These are phyloP conservation scores for Mesocentrotus franciscanus DNA, from an alignment of 53 echinoderm and acorn worm species.

Conservation along the genomic window DNA sequence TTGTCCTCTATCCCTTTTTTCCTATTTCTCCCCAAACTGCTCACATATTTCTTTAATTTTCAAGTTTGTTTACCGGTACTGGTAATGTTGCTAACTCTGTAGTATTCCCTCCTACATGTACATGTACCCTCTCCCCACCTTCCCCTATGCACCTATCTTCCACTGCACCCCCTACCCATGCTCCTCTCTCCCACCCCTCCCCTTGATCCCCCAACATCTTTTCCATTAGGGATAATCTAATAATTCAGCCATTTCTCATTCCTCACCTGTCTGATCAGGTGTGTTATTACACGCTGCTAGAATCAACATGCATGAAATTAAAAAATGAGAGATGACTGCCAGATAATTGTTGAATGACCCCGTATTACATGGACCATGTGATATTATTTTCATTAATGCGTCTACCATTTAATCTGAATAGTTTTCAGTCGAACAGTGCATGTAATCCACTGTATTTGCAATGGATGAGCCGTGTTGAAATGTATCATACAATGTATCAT, in stretches of 20 bases:
- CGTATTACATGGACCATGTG: background rate
- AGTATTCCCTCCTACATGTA: too few species aligned
- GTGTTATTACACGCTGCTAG: conserved; percentile 31
- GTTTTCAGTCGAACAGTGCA: background rate
- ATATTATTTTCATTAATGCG: background rate
- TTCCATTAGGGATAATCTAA: background rate
- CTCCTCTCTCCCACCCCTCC: background rate
- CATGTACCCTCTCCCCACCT: background rate
- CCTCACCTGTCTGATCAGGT: conserved; percentile 47
- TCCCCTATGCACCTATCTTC: background rate
- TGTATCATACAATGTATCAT: too few species aligned
- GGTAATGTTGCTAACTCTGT: too few species aligned
- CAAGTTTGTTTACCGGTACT: too few species aligned
- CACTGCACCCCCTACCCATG: background rate
- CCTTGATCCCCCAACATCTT: background rate
- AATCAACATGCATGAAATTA: conserved; percentile 55
- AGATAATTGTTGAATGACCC: conserved; percentile 22
- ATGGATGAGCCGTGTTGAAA: background rate
- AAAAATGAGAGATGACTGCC: background rate
- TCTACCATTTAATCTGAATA: background rate
- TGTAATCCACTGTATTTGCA: background rate
- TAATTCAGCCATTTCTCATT: conserved; percentile 15
- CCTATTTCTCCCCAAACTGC: too few species aligned
- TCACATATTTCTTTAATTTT: too few species aligned
- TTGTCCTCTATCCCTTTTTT: too few species aligned